Conservation (phyloP, 2,113 vertebrate genomes). For the Indicator maculatus region DNA sequence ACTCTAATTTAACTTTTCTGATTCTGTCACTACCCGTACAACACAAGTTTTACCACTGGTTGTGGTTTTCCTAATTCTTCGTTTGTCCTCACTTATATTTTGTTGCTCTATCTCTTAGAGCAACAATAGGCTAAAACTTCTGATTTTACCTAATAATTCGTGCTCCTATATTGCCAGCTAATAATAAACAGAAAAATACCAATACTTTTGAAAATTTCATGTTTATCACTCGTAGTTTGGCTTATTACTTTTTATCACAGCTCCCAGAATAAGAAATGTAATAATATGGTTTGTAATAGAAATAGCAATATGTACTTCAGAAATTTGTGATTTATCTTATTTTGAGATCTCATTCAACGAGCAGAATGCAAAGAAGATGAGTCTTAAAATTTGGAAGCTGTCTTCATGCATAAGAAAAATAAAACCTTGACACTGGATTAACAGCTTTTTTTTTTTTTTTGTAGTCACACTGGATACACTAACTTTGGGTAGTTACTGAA, state of each 20-base stretch:
- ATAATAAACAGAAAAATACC: background rate
- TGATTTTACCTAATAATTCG: background rate
- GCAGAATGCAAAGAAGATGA: background rate
- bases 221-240: background rate
- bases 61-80: background rate
- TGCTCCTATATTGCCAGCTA: background rate
- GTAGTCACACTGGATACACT: background rate
- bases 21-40: background rate
- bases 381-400: background rate
- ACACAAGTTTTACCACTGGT: background rate
- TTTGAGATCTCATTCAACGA: background rate
- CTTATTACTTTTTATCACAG: background rate
- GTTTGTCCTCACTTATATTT: background rate
- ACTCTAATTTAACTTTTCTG: background rate
- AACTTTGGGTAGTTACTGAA: background rate
- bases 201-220: background rate
- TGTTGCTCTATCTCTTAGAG: rapidly evolving
- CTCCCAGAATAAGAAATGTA: background rate
- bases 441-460: background rate
- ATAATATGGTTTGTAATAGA: background rate
- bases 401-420: background rate
- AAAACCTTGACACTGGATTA: background rate
- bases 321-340: background rate
- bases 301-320: background rate
- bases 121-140: background rate